Base-by-base conservation (phyloP, 2,888 invertebrate species). In the Epistrophe grossulariae region DNA sequence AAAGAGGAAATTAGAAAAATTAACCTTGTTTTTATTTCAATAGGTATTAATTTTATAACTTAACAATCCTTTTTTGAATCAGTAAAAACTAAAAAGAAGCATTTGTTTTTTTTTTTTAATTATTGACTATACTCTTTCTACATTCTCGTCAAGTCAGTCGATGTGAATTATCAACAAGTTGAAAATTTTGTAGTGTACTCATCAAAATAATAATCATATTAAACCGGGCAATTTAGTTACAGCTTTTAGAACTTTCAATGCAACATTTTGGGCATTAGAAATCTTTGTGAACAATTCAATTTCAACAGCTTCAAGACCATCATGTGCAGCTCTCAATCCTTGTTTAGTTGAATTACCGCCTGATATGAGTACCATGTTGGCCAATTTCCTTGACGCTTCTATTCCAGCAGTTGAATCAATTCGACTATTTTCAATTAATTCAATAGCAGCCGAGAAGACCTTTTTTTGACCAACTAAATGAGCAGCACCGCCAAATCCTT, bases 401-500 rank as follows among this genome's bases (percentile, higher is more conserved):
- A 62, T 62, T 62, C 24, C 43, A 62, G 7, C 43, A 9, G 43
- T 62, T 15, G 24, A 40, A 40, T 24, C 62, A 24, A 62, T 43
- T 24, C 62, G 40, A 43, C 62, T 62, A 5, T n/a, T 62, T 62
- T 62, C 62, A 15, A 62, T 62, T 15, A 15, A 1, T 28, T 62
- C 62, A 62, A 62, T 62, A 62, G 62, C 62, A 8, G 15, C 19
- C 1, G 62, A 40, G 3, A 62, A 62, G 9, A 62, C 62, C 13
- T 43, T 62, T 10, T 40, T 62, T 24, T 62, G 62, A 24, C 40
- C 40, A 43, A 62, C 24, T 40, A 62, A 62, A 24, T 43, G 9
- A 19, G 35, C 62, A 62, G 62, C 62, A 15, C 35, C 62, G 5
- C 40, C 62, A 15, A 62, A 62, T 62, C 35, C 62, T n/a, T 62